These are phyloP conservation scores for Fukomys damarensis DNA, from an alignment of 2,113 vertebrate species.

Conservation along the genomic window DNA sequence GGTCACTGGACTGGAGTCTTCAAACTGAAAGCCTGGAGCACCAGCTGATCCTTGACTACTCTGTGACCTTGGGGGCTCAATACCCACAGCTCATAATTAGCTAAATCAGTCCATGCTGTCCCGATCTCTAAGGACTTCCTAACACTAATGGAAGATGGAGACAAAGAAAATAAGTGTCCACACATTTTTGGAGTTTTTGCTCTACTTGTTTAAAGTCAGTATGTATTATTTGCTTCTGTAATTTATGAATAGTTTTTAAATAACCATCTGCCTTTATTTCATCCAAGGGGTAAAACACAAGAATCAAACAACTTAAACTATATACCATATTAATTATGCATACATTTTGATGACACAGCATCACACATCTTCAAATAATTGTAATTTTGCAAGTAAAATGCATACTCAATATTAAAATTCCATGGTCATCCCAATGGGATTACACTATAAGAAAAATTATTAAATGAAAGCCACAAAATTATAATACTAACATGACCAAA, in stretches of 20 bases:
- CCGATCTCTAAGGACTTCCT: not conserved
- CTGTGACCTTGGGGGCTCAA: not conserved
- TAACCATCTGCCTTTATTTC: not conserved
- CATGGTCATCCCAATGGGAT: not conserved
- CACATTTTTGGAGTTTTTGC: not conserved
- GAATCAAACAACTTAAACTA: not conserved
- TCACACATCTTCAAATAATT: not conserved
- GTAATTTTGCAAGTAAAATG: not conserved
- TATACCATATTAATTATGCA: not conserved
- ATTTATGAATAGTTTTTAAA: not conserved
- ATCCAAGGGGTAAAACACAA: not conserved
- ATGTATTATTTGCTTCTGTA: not conserved
- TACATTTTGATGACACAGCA: not conserved
- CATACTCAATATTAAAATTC: not conserved
- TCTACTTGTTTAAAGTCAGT: not conserved
- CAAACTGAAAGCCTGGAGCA: no score
- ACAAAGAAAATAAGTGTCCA: not conserved
- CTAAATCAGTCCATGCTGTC: not conserved
- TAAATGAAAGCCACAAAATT: not conserved
- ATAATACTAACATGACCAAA: not conserved
- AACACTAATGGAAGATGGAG: not conserved
- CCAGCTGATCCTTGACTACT: not conserved
- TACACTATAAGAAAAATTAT: not conserved
- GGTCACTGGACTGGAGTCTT: no score
- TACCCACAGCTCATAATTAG: not conserved